phyloP scores from a whole-genome alignment of 2,113 vertebrate genomes.

The Grammomys dolichurus region DNA sequence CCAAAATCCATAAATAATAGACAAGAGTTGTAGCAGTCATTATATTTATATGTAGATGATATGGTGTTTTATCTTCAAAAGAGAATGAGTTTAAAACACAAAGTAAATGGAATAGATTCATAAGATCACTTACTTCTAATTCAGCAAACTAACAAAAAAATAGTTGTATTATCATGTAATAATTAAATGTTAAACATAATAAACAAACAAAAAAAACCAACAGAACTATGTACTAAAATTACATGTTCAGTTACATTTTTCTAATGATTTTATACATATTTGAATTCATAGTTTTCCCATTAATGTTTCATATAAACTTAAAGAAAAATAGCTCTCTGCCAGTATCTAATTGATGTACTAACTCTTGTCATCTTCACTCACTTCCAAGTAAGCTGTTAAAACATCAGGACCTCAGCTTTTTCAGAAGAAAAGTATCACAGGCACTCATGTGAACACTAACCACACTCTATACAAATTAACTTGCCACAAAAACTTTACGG shows the following conservation, averaged over 20 bases:
- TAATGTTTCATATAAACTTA: neutral
- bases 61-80: neutral
- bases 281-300: neutral
- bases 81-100: neutral
- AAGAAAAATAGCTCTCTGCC: neutral
- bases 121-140: neutral
- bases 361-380: neutral
- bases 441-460: neutral
- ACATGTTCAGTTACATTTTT: neutral
- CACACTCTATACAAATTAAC: neutral
- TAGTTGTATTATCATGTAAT: neutral
- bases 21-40: neutral
- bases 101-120: neutral
- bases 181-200: neutral
- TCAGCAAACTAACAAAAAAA: neutral
- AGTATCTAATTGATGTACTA: neutral
- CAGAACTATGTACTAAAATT: neutral
- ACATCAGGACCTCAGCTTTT: neutral
- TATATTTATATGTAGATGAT: neutral
- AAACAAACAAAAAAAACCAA: no score
- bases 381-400: no score
- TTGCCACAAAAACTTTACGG: neutral
- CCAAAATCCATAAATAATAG: neutral
- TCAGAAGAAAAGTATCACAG: neutral
- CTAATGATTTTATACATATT: no score